Evolutionary conservation across 2,797 vertebrate species (phyloP).

Genomic region (Enoplosus armatus): DNA sequence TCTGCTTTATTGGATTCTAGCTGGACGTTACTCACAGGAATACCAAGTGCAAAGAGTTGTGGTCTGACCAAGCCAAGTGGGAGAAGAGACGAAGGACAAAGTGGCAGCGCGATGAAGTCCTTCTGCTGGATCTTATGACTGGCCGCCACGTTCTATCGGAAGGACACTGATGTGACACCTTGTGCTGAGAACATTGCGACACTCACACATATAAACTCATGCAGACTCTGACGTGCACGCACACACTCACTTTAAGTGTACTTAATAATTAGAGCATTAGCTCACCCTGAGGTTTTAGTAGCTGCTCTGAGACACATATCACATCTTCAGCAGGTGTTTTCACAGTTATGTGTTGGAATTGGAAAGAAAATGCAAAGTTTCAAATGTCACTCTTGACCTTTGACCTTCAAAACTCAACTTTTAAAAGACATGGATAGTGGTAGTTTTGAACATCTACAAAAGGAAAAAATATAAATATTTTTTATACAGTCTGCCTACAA

Average conservation of each 20-base stretch:
- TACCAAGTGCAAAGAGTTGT: constrained; percentile 52
- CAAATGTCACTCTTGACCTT: not conserved
- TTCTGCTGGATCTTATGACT: constrained; percentile 25
- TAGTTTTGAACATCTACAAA: not conserved
- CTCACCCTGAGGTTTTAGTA: not conserved
- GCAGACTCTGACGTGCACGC: not conserved
- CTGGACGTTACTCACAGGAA: constrained; percentile 53
- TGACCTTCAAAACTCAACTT: not conserved
- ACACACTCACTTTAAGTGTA: not conserved
- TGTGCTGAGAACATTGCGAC: constrained; percentile 6
- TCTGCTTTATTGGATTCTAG: constrained; percentile 58
- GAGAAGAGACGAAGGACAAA: constrained; percentile 37
- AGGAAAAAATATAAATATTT: not conserved
- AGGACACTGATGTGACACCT: constrained; percentile 26
- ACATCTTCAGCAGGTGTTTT: not conserved
- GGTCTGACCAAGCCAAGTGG: constrained; percentile 25
- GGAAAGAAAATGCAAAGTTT: not conserved
- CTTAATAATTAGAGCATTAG: not conserved
- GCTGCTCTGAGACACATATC: not conserved
- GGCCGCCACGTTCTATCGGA: constrained; percentile 12
- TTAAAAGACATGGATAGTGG: not conserved
- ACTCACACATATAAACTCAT: not conserved
- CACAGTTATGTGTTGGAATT: not conserved
- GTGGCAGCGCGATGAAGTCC: constrained; percentile 12
- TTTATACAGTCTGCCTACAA: not conserved